Percentiles rank a stretch among this genome's conserved stretches.
Evolutionary conservation across 2,888 invertebrate genomes (phyloP).

Genomic region (Rugalucina vietnamica): DNA sequence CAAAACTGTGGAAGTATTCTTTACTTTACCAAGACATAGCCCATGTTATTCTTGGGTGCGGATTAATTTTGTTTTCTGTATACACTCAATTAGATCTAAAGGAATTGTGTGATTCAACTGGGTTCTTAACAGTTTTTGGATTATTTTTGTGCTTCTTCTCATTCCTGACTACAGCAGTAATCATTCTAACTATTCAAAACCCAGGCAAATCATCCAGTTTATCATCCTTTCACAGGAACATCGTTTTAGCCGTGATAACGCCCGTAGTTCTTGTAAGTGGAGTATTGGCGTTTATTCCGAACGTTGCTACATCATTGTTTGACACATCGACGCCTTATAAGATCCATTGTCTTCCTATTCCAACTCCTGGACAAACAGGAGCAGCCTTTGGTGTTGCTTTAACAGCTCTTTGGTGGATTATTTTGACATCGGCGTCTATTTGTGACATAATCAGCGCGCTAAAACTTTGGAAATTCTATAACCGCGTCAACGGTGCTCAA

Average conservation of each 20-base stretch:
- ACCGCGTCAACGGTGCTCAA: slow-evolving; percentile 74
- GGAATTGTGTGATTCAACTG: slow-evolving; percentile 61
- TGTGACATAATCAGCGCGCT: slow-evolving; percentile 67
- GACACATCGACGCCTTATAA: slow-evolving; percentile 47
- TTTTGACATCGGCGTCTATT: slow-evolving; percentile 53
- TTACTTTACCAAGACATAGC: slow-evolving; percentile 69
- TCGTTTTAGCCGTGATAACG: slow-evolving; percentile 66
- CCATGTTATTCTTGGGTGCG: slow-evolving; percentile 63
- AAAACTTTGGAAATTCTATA: slow-evolving; percentile 74
- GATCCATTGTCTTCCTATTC: slow-evolving; percentile 71
- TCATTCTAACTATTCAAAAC: slow-evolving; percentile 73
- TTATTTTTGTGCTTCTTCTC: slow-evolving; percentile 70
- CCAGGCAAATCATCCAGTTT: slow-evolving; percentile 74
- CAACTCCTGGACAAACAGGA: slow-evolving; percentile 65
- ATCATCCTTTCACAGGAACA: slow-evolving; percentile 69
- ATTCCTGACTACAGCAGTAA: slow-evolving; percentile 68
- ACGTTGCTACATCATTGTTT: slow-evolving; percentile 67
- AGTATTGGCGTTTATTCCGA: slow-evolving; percentile 69
- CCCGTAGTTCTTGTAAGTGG: slow-evolving; percentile 71
- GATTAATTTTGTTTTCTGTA: slow-evolving; percentile 65
- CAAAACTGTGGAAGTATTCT: slow-evolving; percentile 75
- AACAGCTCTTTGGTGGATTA: slow-evolving; percentile 68
- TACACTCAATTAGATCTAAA: slow-evolving; percentile 42
- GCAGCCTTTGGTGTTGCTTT: slow-evolving; percentile 68
- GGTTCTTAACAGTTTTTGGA: slow-evolving; percentile 73